Evolutionary conservation across 53 echinoderm and acorn worm species (phyloP).

Genomic region (Apostichopus leukothele): DNA sequence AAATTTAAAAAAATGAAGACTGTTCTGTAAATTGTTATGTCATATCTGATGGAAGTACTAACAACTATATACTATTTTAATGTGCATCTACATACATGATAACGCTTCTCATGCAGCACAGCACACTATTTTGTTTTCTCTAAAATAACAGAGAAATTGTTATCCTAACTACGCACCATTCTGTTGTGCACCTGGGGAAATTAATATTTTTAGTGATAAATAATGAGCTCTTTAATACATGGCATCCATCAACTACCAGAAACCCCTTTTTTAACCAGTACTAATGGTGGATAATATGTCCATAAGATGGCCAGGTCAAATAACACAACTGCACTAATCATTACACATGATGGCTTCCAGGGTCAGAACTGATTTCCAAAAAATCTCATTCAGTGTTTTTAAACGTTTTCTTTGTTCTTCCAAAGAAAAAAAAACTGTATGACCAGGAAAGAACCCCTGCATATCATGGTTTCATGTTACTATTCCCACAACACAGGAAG

Average conservation of each 20-base stretch:
- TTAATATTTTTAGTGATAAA: too few species aligned
- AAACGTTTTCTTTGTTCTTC: too few species aligned
- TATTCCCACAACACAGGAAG: background rate
- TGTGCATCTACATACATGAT: too few species aligned
- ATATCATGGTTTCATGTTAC: constrained; percentile 1
- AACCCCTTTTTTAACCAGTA: background rate
- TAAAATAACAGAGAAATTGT: too few species aligned
- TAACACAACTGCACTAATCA: background rate
- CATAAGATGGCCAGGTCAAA: background rate
- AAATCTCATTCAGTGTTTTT: background rate
- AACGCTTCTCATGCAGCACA: too few species aligned
- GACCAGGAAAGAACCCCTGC: background rate
- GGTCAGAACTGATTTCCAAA: background rate
- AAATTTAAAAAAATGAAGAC: too few species aligned
- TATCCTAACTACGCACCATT: too few species aligned
- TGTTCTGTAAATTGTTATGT: too few species aligned
- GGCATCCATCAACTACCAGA: background rate
- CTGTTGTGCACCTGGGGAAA: too few species aligned
- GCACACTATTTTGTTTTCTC: too few species aligned
- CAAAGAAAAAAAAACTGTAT: background rate
- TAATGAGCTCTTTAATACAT: background rate
- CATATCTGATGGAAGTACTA: too few species aligned
- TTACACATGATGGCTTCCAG: background rate
- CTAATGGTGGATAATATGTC: background rate
- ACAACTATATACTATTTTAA: too few species aligned